Percentiles rank a stretch among this genome's conserved stretches.
Conservation (phyloP, 1,140 invertebrate species). For the Papilio aristodemus region DNA sequence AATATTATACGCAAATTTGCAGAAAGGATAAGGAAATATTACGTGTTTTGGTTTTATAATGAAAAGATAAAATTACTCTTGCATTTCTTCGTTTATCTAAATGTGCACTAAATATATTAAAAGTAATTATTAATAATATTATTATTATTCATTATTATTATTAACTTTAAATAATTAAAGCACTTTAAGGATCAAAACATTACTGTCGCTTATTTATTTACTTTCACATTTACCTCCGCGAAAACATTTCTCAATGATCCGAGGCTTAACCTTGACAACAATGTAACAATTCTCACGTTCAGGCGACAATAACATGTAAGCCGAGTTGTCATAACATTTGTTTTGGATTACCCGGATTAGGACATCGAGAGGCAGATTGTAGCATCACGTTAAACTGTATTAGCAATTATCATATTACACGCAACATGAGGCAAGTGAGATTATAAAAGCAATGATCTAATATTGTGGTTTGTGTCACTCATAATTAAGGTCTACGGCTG, state of each 20-base stretch:
- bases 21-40: background rate
- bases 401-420: too few species aligned
- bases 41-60: background rate
- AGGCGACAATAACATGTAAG: background rate
- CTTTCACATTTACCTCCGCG: background rate
- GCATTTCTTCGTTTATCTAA: too few species aligned
- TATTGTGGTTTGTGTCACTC: too few species aligned
- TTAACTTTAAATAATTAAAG: background rate
- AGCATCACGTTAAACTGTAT: background rate
- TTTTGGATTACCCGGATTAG: conserved; percentile 10
- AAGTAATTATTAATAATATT: too few species aligned
- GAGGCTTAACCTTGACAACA: background rate
- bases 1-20: background rate
- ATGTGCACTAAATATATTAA: too few species aligned
- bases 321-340: conserved; percentile 16
- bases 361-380: background rate
- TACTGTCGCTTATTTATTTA: background rate
- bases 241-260: background rate
- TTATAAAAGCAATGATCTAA: too few species aligned
- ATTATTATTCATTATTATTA: too few species aligned
- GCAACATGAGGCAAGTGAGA: too few species aligned
- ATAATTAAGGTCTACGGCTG: too few species aligned
- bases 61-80: background rate
- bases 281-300: conserved; percentile 3
- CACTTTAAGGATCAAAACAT: background rate